A percentile compares a stretch with the other conserved stretches of the same genome.
Evolutionary conservation across 2,113 vertebrate species (phyloP).

Genomic region (Raja brachyura): DNA sequence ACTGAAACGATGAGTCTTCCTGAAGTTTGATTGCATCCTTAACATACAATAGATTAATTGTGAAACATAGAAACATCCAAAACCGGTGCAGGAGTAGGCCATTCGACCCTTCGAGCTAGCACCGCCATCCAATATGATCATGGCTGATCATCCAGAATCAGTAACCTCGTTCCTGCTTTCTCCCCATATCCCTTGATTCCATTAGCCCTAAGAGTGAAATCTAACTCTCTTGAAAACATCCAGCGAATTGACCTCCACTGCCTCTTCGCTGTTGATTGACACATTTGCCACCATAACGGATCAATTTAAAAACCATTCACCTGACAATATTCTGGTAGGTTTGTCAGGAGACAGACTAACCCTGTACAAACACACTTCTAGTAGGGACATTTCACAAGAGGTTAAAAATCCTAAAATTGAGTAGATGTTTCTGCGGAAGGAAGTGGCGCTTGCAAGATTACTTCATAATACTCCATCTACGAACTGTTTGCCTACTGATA

Average conservation of each 20-base stretch:
- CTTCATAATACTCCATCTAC: no score
- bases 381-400: no score
- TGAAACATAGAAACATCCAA: not conserved
- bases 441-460: not conserved
- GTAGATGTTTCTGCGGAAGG: not conserved
- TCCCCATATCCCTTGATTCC: no score
- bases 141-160: no score
- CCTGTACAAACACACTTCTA: not conserved
- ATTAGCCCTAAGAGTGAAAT: no score
- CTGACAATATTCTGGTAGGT: not conserved
- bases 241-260: no score
- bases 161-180: no score
- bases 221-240: no score
- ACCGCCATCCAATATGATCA: no score
- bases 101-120: no score
- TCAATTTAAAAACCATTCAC: not conserved
- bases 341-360: not conserved
- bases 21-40: slow-evolving; percentile 6
- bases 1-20: not conserved
- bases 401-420: not conserved
- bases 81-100: no score
- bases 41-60: not conserved
- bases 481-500: no score
- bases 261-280: not conserved
- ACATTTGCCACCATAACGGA: not conserved